Percentiles rank a stretch among this genome's conserved stretches.
Evolutionary conservation across 2,113 vertebrate species (phyloP).

Genomic region (Perca schrenkii): DNA sequence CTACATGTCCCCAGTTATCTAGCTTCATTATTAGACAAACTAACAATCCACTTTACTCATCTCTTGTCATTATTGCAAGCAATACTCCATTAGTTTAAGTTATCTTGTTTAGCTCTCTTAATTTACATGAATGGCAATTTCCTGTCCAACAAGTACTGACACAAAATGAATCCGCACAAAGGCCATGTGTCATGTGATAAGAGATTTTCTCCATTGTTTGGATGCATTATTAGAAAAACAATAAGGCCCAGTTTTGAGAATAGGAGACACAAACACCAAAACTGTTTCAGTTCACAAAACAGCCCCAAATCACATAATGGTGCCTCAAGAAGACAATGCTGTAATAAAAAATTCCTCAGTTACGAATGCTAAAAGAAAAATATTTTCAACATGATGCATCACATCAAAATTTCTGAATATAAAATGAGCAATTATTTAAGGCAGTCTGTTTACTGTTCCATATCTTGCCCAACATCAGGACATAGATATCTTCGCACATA

Average conservation of each 20-base stretch:
- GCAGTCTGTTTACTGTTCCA: background rate
- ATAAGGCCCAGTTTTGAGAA: background rate
- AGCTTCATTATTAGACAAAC: slow-evolving; percentile 71
- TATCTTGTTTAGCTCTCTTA: slow-evolving; percentile 64
- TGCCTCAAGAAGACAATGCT: background rate
- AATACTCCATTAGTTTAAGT: slow-evolving; percentile 71
- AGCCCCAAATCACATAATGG: background rate
- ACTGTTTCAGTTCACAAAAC: background rate
- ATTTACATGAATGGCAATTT: slow-evolving; percentile 64
- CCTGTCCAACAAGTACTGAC: slow-evolving; percentile 27
- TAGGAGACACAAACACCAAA: background rate
- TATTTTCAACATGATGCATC: background rate
- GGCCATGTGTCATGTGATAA: background rate
- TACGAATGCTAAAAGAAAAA: background rate
- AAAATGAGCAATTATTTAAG: background rate
- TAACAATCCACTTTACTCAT: slow-evolving; percentile 80
- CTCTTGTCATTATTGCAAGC: slow-evolving; percentile 66
- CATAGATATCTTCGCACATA: background rate
- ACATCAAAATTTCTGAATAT: background rate
- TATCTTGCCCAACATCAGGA: background rate
- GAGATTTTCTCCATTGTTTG: background rate
- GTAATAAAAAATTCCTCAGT: background rate
- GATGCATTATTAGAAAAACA: background rate
- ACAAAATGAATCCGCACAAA: background rate
- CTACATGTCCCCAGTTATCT: slow-evolving; percentile 75